phyloP scores from a whole-genome alignment of 2,113 vertebrate genomes.

The Pitta sordida region DNA sequence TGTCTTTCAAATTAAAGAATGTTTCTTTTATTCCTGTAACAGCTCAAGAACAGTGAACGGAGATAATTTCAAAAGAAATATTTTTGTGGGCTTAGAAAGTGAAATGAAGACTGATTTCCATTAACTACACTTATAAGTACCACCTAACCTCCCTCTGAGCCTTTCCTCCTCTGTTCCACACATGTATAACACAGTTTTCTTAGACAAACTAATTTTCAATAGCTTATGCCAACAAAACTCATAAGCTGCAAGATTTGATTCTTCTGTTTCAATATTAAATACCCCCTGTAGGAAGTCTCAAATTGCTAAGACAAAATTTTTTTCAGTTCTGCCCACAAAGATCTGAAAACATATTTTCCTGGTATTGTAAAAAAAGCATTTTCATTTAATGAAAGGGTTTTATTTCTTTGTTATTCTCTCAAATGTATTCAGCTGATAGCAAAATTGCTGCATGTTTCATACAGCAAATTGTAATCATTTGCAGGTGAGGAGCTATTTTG shows the following conservation, averaged over 20 bases:
- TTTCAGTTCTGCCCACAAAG: not conserved
- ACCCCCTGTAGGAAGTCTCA: not conserved
- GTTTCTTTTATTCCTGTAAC: not conserved
- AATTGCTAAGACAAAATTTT: not conserved
- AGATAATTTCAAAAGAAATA: not conserved
- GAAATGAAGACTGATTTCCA: not conserved
- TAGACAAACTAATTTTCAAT: not conserved
- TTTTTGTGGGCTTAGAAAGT: not conserved
- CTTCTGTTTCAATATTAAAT: slow-evolving; percentile 12
- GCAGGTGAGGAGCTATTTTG: slow-evolving; percentile 49
- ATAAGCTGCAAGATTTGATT: not conserved
- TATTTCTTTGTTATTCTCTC: not conserved
- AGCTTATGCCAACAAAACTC: slow-evolving; percentile 2
- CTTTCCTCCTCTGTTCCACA: not conserved
- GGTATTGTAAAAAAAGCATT: not conserved
- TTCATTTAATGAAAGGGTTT: not conserved
- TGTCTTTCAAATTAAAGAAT: not conserved
- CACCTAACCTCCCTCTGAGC: not conserved
- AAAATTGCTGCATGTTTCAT: not conserved
- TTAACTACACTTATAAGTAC: not conserved
- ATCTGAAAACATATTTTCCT: not conserved
- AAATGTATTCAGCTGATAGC: not conserved
- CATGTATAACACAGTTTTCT: not conserved
- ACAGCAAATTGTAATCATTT: slow-evolving; percentile 2
- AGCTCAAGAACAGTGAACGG: not conserved